phyloP scores from a whole-genome alignment of 2,797 vertebrate genomes.

The Myotis myotis region DNA sequence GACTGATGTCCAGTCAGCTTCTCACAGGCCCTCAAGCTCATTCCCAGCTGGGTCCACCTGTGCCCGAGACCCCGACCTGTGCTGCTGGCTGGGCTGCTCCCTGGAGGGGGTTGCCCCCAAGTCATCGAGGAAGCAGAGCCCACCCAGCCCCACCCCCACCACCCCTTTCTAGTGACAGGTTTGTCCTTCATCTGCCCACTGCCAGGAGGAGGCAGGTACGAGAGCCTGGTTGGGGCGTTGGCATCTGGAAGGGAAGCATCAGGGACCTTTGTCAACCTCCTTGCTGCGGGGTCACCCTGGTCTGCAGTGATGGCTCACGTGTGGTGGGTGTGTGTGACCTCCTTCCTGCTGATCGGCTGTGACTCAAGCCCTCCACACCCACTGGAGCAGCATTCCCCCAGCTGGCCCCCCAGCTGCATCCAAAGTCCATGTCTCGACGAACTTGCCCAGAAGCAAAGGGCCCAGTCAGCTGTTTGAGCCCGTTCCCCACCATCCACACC shows the following conservation, averaged over 20 bases:
- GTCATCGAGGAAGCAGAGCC: not conserved
- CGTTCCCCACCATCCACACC: not conserved
- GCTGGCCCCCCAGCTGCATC: not conserved
- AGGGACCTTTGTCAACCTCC: not conserved
- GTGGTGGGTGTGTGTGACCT: not conserved
- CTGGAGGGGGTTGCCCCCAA: fast-evolving
- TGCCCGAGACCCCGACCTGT: not conserved
- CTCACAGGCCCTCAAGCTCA: fast-evolving
- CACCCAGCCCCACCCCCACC: too few relatives aligned
- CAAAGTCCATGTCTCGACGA: not conserved
- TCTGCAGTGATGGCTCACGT: not conserved
- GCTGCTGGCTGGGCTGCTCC: not conserved
- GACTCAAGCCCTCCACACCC: too few relatives aligned
- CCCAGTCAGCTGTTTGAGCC: not conserved
- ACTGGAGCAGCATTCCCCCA: not conserved
- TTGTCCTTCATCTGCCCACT: not conserved
- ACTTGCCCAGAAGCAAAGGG: not conserved
- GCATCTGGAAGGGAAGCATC: fast-evolving
- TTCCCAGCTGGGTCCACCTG: not conserved
- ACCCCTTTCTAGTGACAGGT: too few relatives aligned
- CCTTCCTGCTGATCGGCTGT: not conserved
- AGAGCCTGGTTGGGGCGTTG: fast-evolving
- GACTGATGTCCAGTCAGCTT: constrained; percentile 51
- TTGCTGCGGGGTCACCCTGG: not conserved
- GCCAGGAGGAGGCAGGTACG: not conserved